Base-by-base conservation (phyloP, 2,888 invertebrate genomes). In the Pammene fasciana region DNA sequence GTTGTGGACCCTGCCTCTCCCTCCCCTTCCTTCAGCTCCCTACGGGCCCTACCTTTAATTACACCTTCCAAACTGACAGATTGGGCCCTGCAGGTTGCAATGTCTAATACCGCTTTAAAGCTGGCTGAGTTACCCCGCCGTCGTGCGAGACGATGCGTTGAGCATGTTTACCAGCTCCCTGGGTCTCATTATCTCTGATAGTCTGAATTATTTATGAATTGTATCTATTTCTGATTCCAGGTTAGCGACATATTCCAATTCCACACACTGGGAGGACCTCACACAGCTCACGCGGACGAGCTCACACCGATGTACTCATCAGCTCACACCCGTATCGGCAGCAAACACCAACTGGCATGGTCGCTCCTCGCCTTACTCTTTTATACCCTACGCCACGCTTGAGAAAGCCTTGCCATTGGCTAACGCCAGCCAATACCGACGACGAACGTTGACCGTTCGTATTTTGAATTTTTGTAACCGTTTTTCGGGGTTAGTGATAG, bases 231-330 rank as follows among this genome's bases (percentile, higher is more conserved):
- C 56, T 57, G 10, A 14, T 88, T 88, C 1, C 86, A 94, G 94
- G 95, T 95, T 65, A 95, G 95, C 82, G 95, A 95, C 81, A 94
- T 95, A 73, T 95, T 95, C 89, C 95, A 95, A 83, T 96, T 96
- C 87, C 95, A 95, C 86, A 95, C 95, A 0, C 87, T 94, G 45
- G 94, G 95, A 72, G 94, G 94, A n/a, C 87, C 93, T 0, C 90
- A 91, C 76, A 84, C 91, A 0, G 88, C 87, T 0, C 90, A 90
- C 78, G 92, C 90, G 0, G 90, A 89, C 76, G 92, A 92, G 59
- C 75, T 92, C 0, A 87, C 86, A 1, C 91, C 90, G 0, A 84
- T 88, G 85, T 88, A 86, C 82, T 82, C 88, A 0, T 71, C 86
- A 5, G 84, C 89, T 14, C 14, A 16, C 26, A 26, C 4, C 4